Conservation (phyloP, 2,113 vertebrate species). For the Tonatia bakeri region DNA sequence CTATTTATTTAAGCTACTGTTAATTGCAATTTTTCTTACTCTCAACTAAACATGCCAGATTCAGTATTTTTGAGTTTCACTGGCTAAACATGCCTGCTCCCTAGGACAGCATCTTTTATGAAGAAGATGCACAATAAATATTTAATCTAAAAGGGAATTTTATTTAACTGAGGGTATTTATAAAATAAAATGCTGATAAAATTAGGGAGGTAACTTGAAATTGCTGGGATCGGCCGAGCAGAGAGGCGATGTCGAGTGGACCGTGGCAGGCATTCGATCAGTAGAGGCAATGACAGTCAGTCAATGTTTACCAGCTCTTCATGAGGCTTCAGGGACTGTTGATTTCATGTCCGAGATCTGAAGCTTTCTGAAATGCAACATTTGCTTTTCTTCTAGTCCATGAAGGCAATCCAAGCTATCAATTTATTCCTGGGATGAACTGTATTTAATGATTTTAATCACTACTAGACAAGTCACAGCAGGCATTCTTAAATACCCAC, state of each 20-base stretch:
- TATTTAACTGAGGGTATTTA: background rate
- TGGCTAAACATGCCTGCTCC: background rate
- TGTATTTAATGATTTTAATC: background rate
- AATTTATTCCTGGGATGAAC: background rate
- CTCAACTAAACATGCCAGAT: background rate
- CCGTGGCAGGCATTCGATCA: background rate
- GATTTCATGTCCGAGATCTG: background rate
- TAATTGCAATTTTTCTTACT: background rate
- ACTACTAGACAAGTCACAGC: background rate
- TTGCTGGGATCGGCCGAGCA: background rate
- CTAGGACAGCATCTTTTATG: background rate
- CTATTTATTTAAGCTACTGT: background rate
- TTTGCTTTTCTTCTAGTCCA: background rate
- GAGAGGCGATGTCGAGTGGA: background rate
- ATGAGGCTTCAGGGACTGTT: background rate
- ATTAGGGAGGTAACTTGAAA: background rate
- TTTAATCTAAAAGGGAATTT: background rate
- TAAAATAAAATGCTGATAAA: background rate
- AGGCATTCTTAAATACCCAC: background rate
- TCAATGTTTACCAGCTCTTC: background rate
- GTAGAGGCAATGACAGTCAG: background rate
- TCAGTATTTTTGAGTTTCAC: background rate
- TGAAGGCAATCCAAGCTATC: background rate
- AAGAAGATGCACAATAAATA: background rate
- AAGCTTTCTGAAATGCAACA: background rate